Conservation (phyloP, 2,888 invertebrate species). For the Peribatodes rhomboidaria region DNA sequence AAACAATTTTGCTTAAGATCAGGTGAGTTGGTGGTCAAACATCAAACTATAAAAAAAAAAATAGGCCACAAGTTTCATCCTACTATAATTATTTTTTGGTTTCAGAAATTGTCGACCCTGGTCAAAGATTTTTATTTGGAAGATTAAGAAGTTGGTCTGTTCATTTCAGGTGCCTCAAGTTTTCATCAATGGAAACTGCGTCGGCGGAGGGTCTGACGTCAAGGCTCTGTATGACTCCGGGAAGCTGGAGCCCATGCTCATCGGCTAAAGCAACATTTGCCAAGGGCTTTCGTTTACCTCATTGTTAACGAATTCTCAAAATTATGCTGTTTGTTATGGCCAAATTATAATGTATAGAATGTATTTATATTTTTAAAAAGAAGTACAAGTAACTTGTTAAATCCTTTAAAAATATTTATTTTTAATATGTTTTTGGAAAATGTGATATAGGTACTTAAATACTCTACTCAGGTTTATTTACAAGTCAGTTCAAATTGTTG, state of each 20-base stretch:
- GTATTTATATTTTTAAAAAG: constrained; percentile 29
- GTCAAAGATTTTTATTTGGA: no score
- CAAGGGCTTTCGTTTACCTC: neutral
- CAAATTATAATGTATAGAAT: constrained; percentile 12
- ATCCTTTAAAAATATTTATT: constrained; percentile 22
- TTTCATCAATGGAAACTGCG: constrained; percentile 95
- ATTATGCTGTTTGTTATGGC: neutral
- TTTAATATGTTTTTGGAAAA: constrained; percentile 2
- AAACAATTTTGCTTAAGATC: no score
- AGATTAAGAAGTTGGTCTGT: neutral
- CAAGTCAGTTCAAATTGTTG: neutral
- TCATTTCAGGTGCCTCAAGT: constrained; percentile 95
- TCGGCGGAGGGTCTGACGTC: constrained; percentile 97
- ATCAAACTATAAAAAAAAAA: no score
- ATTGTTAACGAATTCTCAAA: neutral
- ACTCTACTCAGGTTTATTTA: neutral
- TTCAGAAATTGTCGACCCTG: no score
- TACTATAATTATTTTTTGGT: no score
- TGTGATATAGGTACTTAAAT: constrained; percentile 11
- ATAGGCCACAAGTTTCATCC: no score
- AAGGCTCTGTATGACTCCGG: constrained; percentile 91
- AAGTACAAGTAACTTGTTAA: constrained; percentile 42
- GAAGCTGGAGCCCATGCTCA: constrained; percentile 87
- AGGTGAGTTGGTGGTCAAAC: no score
- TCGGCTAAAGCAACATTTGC: constrained; percentile 62